phyloP scores from a whole-genome alignment of 2,797 vertebrate genomes.

The Falco berigora region DNA sequence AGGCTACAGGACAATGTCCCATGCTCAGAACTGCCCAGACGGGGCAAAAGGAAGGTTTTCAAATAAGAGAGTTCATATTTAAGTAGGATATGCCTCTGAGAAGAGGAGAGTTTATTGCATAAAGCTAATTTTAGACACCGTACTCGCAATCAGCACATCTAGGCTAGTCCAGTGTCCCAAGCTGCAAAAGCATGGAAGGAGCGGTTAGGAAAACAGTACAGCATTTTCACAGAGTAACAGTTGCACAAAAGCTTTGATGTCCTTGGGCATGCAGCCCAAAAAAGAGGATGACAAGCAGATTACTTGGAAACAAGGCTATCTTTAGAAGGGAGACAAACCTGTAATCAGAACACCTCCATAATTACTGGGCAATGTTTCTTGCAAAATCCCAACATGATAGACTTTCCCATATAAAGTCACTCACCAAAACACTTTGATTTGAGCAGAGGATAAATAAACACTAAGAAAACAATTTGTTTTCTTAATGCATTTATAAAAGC shows the following conservation, averaged over 20 bases:
- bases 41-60: not conserved
- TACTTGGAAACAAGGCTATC: slow-evolving; percentile 54
- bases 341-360: slow-evolving; percentile 44
- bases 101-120: not conserved
- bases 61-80: not conserved
- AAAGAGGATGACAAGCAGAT: slow-evolving; percentile 38
- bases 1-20: not conserved
- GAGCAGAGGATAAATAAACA: not conserved
- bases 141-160: not conserved
- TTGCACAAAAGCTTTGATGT: not conserved
- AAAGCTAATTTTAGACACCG: not conserved
- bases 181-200: not conserved
- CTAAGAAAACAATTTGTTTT: not conserved
- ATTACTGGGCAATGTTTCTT: slow-evolving; percentile 33
- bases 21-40: not conserved
- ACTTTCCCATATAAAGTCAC: not conserved
- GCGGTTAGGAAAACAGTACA: not conserved
- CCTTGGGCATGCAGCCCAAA: not conserved
- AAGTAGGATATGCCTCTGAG: not conserved
- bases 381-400: not conserved
- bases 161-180: not conserved
- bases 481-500: not conserved
- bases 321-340: slow-evolving; percentile 48
- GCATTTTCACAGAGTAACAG: slow-evolving; percentile 7
- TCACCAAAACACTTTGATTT: not conserved